Percentiles rank a stretch among this genome's conserved stretches.
These are phyloP conservation scores for Xylophagus ater DNA, from an alignment of 2,888 invertebrate genomes.

Conservation along the genomic window DNA sequence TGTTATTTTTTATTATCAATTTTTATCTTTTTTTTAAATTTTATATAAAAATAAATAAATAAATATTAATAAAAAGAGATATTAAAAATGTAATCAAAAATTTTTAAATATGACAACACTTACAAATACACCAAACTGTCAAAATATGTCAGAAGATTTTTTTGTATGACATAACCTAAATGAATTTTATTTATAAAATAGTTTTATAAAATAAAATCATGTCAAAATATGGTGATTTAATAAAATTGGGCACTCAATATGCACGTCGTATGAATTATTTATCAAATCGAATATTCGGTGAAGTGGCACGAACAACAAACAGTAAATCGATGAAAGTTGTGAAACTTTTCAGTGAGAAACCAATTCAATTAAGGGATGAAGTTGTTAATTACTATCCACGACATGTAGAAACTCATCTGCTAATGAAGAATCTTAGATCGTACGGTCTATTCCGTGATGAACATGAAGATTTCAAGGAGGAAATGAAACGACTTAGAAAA, in stretches of 20 bases:
- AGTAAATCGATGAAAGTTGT: slow-evolving; percentile 70
- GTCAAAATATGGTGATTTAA: slow-evolving; percentile 59
- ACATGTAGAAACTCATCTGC: slow-evolving; percentile 59
- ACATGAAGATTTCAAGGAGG: slow-evolving; percentile 80
- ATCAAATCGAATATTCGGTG: slow-evolving; percentile 80
- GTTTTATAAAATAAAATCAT: too few species aligned
- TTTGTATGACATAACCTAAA: too few species aligned
- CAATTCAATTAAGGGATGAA: slow-evolving; percentile 58
- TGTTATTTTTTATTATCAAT: too few species aligned
- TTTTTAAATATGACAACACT: too few species aligned
- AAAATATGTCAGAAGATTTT: too few species aligned
- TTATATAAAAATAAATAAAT: too few species aligned
- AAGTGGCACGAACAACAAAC: slow-evolving; percentile 67
- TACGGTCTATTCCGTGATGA: slow-evolving; percentile 80
- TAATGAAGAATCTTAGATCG: slow-evolving; percentile 60
- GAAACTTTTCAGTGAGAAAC: slow-evolving; percentile 62
- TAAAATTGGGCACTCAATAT: slow-evolving; percentile 63
- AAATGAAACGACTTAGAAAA: slow-evolving; percentile 47
- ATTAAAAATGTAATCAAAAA: too few species aligned
- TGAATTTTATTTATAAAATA: too few species aligned
- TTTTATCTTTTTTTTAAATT: too few species aligned
- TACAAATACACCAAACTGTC: too few species aligned
- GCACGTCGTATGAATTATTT: slow-evolving; percentile 74
- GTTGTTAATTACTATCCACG: slow-evolving; percentile 78
- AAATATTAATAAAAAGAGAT: too few species aligned